Conservation (phyloP, 2,888 invertebrate species). For the Drosophila algonquin region DNA sequence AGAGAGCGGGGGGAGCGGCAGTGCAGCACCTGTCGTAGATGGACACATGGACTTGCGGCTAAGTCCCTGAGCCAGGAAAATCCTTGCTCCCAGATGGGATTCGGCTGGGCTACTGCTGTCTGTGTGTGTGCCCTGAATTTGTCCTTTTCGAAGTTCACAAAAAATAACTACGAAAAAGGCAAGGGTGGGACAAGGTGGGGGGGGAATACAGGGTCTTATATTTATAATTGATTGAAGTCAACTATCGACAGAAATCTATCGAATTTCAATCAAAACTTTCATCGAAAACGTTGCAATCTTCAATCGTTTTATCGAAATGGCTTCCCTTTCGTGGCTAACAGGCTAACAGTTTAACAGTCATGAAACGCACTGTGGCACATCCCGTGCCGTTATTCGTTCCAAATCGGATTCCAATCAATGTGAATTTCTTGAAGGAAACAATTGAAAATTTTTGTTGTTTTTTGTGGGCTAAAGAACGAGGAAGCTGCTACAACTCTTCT, state of each 20-base stretch:
- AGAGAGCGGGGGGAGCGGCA: neutral
- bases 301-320: too few species aligned
- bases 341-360: too few species aligned
- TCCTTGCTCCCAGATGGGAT: neutral
- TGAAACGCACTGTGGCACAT: neutral
- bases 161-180: neutral
- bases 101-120: neutral
- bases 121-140: neutral
- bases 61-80: neutral
- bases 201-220: neutral
- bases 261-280: too few species aligned
- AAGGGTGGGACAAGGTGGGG: too few species aligned
- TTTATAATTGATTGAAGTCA: neutral
- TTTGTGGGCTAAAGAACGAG: constrained; percentile 8
- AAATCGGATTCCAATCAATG: constrained; percentile 31
- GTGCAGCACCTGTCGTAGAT: constrained; percentile 15
- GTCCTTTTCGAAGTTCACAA: neutral
- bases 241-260: neutral
- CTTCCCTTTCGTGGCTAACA: neutral
- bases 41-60: neutral
- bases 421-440: constrained; percentile 20
- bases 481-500: neutral
- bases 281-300: too few species aligned
- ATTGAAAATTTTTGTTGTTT: constrained; percentile 11
- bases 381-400: constrained; percentile 6